Conservation (phyloP, 2,797 vertebrate genomes). For the Acomys russatus region DNA sequence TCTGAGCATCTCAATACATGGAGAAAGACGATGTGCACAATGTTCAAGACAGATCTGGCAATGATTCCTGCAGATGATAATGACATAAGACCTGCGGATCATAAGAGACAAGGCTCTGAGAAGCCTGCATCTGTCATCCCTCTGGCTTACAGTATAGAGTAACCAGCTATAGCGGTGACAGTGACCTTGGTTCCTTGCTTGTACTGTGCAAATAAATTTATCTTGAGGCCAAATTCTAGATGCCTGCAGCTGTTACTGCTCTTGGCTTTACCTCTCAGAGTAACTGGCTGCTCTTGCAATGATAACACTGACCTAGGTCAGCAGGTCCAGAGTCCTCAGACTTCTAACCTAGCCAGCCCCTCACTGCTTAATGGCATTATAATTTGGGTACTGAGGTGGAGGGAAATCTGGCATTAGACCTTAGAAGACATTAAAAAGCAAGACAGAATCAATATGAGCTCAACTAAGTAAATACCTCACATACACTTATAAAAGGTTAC, state of each 20-base stretch:
- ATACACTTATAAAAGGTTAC: slow-evolving; percentile 49
- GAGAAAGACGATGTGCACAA: background rate
- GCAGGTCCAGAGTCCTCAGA: background rate
- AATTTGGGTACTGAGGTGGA: background rate
- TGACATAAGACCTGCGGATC: background rate
- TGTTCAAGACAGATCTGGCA: background rate
- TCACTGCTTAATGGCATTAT: background rate
- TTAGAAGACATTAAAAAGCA: slow-evolving; percentile 1
- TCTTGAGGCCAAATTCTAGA: slow-evolving; percentile 32
- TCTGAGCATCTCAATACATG: background rate
- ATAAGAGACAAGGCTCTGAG: background rate
- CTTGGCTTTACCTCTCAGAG: background rate
- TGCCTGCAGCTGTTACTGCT: background rate
- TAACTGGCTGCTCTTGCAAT: background rate
- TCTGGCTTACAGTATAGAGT: background rate
- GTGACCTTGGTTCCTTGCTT: background rate
- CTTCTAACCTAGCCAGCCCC: background rate
- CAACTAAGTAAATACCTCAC: slow-evolving; percentile 46
- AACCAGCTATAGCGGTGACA: background rate
- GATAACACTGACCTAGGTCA: background rate
- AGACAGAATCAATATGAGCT: slow-evolving; percentile 33
- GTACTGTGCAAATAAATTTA: slow-evolving; percentile 9
- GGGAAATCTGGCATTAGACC: background rate
- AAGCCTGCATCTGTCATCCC: background rate
- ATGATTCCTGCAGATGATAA: background rate